Conservation (phyloP, 2,888 invertebrate species). For the Plusia festucae region DNA sequence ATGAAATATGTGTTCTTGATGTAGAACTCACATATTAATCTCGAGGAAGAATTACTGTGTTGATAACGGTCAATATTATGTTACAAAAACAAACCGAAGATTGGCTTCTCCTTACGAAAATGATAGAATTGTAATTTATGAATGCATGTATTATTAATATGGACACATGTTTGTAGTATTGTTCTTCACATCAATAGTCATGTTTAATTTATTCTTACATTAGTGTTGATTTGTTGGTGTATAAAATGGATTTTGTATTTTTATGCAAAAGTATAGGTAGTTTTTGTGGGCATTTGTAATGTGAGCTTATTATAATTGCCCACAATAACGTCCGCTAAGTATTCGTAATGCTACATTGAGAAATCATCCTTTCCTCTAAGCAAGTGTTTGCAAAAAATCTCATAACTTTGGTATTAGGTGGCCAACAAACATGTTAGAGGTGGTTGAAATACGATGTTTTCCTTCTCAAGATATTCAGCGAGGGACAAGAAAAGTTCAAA, state of each 20-base stretch:
- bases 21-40: constrained; percentile 53
- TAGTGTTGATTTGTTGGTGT: no score
- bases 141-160: no score
- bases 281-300: no score
- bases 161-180: no score
- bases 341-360: constrained; percentile 36
- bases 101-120: no score
- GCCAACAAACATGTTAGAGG: constrained; percentile 59
- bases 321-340: constrained; percentile 11
- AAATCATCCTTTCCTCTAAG: constrained; percentile 29
- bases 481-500: constrained; percentile 81
- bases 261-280: no score
- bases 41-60: constrained; percentile 37
- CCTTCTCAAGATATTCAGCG: constrained; percentile 70
- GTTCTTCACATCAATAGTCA: no score
- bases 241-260: no score
- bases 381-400: constrained; percentile 54
- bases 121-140: no score
- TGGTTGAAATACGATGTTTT: constrained; percentile 70
- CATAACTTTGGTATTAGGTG: constrained; percentile 66
- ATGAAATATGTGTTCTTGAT: constrained; percentile 67
- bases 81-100: not conserved
- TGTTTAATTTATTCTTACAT: no score
- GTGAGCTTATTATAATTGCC: no score
- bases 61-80: constrained; percentile 9